These are phyloP conservation scores for Ceratina japonica DNA, from an alignment of 1,140 invertebrate species.

Conservation along the genomic window DNA sequence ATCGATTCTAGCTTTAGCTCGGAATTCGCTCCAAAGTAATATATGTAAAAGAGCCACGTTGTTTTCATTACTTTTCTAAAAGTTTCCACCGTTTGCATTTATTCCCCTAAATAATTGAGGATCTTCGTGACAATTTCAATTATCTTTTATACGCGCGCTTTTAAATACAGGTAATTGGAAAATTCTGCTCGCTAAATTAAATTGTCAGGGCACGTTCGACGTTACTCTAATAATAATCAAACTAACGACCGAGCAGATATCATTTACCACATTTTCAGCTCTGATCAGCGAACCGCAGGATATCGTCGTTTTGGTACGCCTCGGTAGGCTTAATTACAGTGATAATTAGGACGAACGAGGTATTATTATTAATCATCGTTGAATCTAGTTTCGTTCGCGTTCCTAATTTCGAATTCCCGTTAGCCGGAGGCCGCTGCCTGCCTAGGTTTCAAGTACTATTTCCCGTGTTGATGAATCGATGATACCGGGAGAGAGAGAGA, in stretches of 20 bases:
- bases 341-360: not conserved
- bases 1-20: slow-evolving; percentile 5
- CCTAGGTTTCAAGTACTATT: slow-evolving; percentile 3
- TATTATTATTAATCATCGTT: slow-evolving; percentile 41
- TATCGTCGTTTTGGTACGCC: not conserved
- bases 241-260: not conserved
- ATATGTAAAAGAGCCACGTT: not conserved
- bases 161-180: not conserved
- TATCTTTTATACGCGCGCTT: not conserved
- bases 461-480: slow-evolving; percentile 36
- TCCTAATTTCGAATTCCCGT: slow-evolving; percentile 37
- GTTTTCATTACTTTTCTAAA: not conserved
- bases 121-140: not conserved
- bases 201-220: not conserved
- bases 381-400: slow-evolving; percentile 12
- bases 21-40: not conserved
- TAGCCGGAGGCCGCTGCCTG: not conserved
- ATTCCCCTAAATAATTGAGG: not conserved
- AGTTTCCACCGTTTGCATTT: not conserved
- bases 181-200: not conserved
- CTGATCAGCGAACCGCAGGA: not conserved
- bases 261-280: not conserved
- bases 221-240: not conserved
- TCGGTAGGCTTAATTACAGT: not conserved
- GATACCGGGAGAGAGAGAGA: not conserved